Percentiles rank a stretch among this genome's conserved stretches.
phyloP scores from a whole-genome alignment of 2,888 invertebrate genomes.

The Drosophila helvetica region DNA sequence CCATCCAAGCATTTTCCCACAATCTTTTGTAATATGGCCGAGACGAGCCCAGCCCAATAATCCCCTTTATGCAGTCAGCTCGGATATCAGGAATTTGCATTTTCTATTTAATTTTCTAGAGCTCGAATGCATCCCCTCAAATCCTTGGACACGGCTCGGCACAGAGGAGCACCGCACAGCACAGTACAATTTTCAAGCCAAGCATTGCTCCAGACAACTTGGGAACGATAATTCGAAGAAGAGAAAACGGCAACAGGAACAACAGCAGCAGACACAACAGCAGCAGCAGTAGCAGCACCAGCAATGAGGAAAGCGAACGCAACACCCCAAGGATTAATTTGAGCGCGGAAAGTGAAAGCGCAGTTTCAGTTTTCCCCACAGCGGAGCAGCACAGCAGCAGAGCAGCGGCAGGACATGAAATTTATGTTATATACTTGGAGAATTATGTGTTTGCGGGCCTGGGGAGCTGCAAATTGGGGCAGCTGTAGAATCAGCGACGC shows the following conservation, averaged over 20 bases:
- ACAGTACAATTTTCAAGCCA: slow-evolving; percentile 40
- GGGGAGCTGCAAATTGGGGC: slow-evolving; percentile 52
- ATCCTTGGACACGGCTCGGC: slow-evolving; percentile 16
- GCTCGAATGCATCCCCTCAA: slow-evolving; percentile 10
- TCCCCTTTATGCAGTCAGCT: slow-evolving; percentile 1
- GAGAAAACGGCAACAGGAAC: slow-evolving; percentile 21
- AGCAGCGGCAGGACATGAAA: slow-evolving; percentile 50
- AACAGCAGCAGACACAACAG: slow-evolving; percentile 35
- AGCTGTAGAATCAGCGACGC: slow-evolving; percentile 33
- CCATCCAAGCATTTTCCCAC: neutral
- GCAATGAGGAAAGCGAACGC: slow-evolving; percentile 25
- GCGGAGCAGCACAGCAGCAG: slow-evolving; percentile 6
- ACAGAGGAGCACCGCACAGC: neutral
- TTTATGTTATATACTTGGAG: slow-evolving; percentile 62
- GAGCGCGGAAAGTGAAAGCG: slow-evolving; percentile 68
- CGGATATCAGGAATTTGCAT: slow-evolving; percentile 6
- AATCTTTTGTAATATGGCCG: neutral
- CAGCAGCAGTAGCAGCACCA: slow-evolving; percentile 5
- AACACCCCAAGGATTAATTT: slow-evolving; percentile 73
- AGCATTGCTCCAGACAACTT: slow-evolving; percentile 61
- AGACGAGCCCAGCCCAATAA: neutral
- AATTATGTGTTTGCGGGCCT: slow-evolving; percentile 57
- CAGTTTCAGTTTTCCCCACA: slow-evolving; percentile 41
- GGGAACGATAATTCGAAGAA: slow-evolving; percentile 73
- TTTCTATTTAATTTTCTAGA: neutral